phyloP scores from a whole-genome alignment of 2,797 vertebrate genomes.

The Lepidocolaptes lacrymiger region DNA sequence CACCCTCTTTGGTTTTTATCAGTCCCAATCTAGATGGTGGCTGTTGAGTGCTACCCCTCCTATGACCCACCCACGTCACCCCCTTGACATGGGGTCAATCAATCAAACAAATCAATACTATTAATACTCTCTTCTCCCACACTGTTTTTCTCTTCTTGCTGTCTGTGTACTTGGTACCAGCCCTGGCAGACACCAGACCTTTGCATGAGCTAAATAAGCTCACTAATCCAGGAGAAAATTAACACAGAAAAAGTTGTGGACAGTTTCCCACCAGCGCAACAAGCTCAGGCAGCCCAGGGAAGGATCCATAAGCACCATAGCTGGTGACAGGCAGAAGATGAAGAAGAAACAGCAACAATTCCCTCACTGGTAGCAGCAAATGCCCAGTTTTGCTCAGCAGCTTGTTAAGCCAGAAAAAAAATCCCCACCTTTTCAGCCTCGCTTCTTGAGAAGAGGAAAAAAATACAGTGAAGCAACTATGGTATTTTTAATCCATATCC shows the following conservation, averaged over 20 bases:
- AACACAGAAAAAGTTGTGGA: neutral
- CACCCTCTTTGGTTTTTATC: neutral
- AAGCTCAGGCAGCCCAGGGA: neutral
- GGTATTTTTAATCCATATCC: neutral
- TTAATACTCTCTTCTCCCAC: neutral
- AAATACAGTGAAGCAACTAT: neutral
- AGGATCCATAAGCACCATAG: neutral
- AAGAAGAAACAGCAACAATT: neutral
- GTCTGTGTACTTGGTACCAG: neutral
- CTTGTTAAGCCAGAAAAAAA: neutral
- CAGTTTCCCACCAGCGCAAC: neutral
- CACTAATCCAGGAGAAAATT: neutral
- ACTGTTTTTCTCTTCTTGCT: neutral
- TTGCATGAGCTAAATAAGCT: neutral
- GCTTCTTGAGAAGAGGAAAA: neutral
- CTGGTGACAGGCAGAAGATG: neutral
- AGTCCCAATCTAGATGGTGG: neutral
- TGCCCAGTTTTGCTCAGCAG: neutral
- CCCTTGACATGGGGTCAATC: neutral
- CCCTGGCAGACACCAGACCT: neutral
- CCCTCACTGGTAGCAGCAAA: neutral
- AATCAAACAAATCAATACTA: neutral
- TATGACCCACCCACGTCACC: neutral
- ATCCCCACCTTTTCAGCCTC: neutral
- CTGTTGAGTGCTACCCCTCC: neutral